Evolutionary conservation across 1,140 invertebrate species (phyloP), one percentile per base, ranked within the genome.

Genomic region (Aphaenogaster ashmeadi): DNA sequence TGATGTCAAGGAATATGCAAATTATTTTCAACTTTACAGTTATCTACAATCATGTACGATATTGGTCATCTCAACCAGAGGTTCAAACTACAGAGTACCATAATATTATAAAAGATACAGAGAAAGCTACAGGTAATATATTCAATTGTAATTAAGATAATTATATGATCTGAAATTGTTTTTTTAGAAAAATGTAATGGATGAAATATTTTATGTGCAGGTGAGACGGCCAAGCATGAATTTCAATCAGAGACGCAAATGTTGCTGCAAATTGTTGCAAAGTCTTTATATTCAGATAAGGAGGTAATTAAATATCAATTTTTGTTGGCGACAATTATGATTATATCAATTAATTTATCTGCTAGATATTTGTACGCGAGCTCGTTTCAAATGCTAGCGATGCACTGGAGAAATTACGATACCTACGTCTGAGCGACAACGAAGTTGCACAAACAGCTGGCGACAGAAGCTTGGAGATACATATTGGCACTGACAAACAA

Each of bases 201-300:
- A 9, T 67, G 8, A 33, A 41, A 60, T 84, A 44, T 67, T 81
- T 80, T 84, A 2, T 86, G 72, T 93, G 0, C 66, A 96, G 96
- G 96, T 74, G 94, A 96, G 89, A 94, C 91, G 74, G 92, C 88
- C 64, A 97, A 97, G 91, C 97, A 97, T 95, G 98, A 99, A 95
- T 99, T 99, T 94, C 98, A 99, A 94, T 99, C 99, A 0, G 99
- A 99, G 96, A 99, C 99, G 0, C 96, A 97, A 89, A 99, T 99
- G 97, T 94, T 99, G 13, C 94, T 99, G 38, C 98, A 99, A 94
- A 99, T 99, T 95, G 99, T 99, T 11, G 99, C 99, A 2, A 98
- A 98, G 93, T 99, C 99, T 2, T 96, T 99, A 13, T 99, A 99
- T 96, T 99, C 99, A 0, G 99, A 99, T 92, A 99, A 99, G 96